Evolutionary conservation across 2,888 invertebrate species (phyloP).

Genomic region (Heliconius hortense): DNA sequence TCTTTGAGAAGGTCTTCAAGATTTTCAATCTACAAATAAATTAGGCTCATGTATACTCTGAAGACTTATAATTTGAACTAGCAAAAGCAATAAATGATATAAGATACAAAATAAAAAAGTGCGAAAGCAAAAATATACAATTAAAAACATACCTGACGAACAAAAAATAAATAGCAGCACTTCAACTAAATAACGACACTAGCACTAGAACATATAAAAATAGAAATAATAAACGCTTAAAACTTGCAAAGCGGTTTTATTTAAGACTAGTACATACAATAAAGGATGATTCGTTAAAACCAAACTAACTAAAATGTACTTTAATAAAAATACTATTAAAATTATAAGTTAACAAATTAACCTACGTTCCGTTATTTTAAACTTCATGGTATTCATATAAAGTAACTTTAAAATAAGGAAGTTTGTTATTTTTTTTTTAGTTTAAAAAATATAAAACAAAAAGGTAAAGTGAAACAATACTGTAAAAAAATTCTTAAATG

Average conservation of each 20-base stretch:
- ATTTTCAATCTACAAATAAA: constrained; percentile 92
- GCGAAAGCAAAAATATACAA: constrained; percentile 7
- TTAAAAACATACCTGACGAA: constrained; percentile 19
- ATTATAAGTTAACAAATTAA: not conserved
- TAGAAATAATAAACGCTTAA: constrained; percentile 12
- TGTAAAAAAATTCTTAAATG: not conserved
- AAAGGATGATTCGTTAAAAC: not conserved
- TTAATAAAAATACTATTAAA: constrained; percentile 1
- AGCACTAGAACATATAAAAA: constrained; percentile 29
- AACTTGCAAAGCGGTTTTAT: not conserved
- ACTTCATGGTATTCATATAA: not conserved
- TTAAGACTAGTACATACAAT: not conserved
- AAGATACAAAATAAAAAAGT: constrained; percentile 26
- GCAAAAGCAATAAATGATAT: constrained; percentile 35
- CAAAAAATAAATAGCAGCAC: constrained; percentile 8
- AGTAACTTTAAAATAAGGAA: not conserved
- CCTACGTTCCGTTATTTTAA: not conserved
- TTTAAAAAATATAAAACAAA: not conserved
- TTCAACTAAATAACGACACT: constrained; percentile 21
- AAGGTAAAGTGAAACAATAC: not conserved
- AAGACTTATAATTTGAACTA: constrained; percentile 36
- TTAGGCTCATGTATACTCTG: not conserved
- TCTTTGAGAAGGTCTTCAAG: constrained; percentile 98
- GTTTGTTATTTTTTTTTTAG: not conserved
- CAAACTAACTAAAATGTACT: not conserved